A percentile compares a stretch with the other conserved stretches of the same genome.
Evolutionary conservation across 2,888 invertebrate species (phyloP).

Genomic region (Drosophila cracens): DNA sequence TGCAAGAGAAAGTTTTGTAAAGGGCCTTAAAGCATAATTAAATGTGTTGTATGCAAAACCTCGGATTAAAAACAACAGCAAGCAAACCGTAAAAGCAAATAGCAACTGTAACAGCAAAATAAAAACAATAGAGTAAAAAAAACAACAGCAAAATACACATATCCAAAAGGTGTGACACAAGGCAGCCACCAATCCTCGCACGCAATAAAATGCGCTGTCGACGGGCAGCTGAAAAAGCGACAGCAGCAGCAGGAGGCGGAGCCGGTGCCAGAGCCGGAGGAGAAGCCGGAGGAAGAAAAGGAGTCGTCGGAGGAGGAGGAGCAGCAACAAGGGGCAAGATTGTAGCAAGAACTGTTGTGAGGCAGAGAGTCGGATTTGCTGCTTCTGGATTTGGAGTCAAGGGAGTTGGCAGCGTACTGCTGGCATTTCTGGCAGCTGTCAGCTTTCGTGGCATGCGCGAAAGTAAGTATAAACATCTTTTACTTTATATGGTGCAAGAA

Average conservation of each 20-base stretch:
- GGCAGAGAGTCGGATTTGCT: slow-evolving; percentile 35
- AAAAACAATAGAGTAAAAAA: slow-evolving; percentile 20
- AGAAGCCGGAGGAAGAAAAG: background rate
- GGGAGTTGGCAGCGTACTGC: slow-evolving; percentile 58
- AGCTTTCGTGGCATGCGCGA: slow-evolving; percentile 70
- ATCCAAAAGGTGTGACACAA: slow-evolving; percentile 63
- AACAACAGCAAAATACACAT: slow-evolving; percentile 35
- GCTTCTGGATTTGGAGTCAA: slow-evolving; percentile 24
- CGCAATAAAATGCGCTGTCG: slow-evolving; percentile 74
- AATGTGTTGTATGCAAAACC: slow-evolving; percentile 45
- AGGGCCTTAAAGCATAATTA: slow-evolving; percentile 61
- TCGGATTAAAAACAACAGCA: slow-evolving; percentile 59
- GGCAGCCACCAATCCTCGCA: slow-evolving; percentile 61
- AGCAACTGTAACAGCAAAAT: slow-evolving; percentile 17
- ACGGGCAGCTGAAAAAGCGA: slow-evolving; percentile 42
- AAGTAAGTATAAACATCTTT: slow-evolving; percentile 73
- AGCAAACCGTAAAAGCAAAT: slow-evolving; percentile 13
- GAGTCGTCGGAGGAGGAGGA: background rate
- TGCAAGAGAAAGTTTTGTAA: slow-evolving; percentile 22
- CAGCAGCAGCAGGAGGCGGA: slow-evolving; percentile 33
- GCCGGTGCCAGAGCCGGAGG: background rate
- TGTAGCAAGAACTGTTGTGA: slow-evolving; percentile 28
- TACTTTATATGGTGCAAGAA: slow-evolving; percentile 36
- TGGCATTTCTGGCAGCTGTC: slow-evolving; percentile 79
- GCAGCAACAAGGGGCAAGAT: background rate